phyloP scores from a whole-genome alignment of 2,888 invertebrate species.

The Tenthredo livida region DNA sequence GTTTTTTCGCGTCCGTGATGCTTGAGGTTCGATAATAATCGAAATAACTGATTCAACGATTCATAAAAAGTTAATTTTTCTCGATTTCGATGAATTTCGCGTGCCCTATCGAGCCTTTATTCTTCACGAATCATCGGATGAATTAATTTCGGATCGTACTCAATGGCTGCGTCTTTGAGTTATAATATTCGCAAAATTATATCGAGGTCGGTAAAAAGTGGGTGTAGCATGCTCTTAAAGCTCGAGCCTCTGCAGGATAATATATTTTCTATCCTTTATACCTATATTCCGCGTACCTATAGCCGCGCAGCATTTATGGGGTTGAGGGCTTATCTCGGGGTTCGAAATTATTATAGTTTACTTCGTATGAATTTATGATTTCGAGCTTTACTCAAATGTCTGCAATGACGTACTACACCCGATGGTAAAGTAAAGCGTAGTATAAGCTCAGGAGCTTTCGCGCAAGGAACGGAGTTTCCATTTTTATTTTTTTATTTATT shows the following conservation, averaged over 20 bases:
- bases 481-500: no score
- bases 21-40: no score
- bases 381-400: neutral
- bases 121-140: no score
- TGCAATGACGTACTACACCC: neutral
- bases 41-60: no score
- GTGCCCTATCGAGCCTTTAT: no score
- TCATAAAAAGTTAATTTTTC: no score
- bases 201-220: no score
- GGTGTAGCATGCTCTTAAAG: neutral
- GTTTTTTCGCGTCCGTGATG: no score
- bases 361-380: neutral
- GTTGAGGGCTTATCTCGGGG: neutral
- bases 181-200: no score
- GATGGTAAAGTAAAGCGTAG: neutral
- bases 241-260: neutral
- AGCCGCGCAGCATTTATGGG: conserved; percentile 1
- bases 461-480: neutral
- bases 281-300: neutral
- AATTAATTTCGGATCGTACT: no score
- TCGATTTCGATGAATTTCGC: no score
- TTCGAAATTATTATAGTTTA: neutral
- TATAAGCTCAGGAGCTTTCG: neutral
- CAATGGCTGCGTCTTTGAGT: no score
- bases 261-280: neutral